Evolutionary conservation across 2,797 vertebrate genomes (phyloP), one percentile per base, ranked within the genome.

Genomic region (Nyctibius grandis): DNA sequence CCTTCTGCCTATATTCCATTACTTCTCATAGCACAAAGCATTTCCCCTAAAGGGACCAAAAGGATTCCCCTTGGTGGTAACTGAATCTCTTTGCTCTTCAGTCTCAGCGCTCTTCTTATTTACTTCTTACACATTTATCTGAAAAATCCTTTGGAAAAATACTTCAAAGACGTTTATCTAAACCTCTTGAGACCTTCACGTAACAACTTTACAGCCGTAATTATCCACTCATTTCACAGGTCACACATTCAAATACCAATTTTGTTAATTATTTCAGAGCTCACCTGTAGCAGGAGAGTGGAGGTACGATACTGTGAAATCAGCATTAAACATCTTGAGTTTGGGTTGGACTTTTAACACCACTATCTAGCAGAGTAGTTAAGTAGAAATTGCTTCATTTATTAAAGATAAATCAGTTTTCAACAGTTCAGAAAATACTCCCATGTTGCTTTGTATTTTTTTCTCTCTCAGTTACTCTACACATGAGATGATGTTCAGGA

Each of bases 181-280:
- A 88, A 86, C 11, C 29, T 82, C 19, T 3, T 47, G 12, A 82
- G 26, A 86, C 18, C 36, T 44, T 63, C 48, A 87, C 17, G 15
- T 50, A 89, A 61, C 40, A 82, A 73, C 26, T 59, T 65, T 10
- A 64, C 22, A 11, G 67, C 60, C 89, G 4, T 40, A 80, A 53
- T 48, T 64, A 70, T 23, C 4, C 54, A 70, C 11, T 44, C 57
- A n/a, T 65, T 85, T 89, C 50, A 69, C 34, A 65, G 26, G 15
- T 44, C 75, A 67, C 33, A 60, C 48, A 79, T 51, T 86, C 40
- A 93, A 87, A 74, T 25, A 36, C 15, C 40, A n/a, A 11, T 48
- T 82, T 42, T 65, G 22, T 45, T 44, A 68, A 89, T 57, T 82
- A 87, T 68, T 92, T 89, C 38, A 54, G 45, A 80, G 56, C 7